Evolutionary conservation across 2,888 invertebrate species (phyloP).

Genomic region (Odontocerum albicorne): DNA sequence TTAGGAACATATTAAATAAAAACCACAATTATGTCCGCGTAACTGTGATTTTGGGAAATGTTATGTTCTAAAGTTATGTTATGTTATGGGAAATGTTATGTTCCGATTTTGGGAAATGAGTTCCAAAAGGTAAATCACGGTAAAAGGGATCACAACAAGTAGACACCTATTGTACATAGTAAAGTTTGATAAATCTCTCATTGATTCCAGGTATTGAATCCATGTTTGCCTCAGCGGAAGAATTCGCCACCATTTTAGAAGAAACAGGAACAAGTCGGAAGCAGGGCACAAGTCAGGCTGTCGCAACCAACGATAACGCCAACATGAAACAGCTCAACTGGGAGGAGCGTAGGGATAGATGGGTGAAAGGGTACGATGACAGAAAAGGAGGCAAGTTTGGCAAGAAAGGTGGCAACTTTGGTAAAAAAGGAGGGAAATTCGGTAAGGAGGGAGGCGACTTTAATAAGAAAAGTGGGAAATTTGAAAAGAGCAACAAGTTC

Average conservation of each 20-base stretch:
- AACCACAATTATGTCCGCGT: too few species aligned
- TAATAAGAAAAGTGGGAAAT: constrained; percentile 2
- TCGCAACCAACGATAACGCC: constrained; percentile 76
- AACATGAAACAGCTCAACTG: constrained; percentile 78
- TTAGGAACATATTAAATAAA: too few species aligned
- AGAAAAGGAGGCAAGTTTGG: constrained; percentile 9
- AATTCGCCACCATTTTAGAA: constrained; percentile 86
- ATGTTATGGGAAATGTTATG: too few species aligned
- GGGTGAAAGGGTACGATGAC: constrained; percentile 47
- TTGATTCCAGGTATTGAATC: constrained; percentile 54
- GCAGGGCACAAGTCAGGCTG: constrained; percentile 65
- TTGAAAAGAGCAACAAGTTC: constrained; percentile 4
- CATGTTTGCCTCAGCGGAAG: constrained; percentile 82
- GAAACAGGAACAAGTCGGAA: constrained; percentile 72
- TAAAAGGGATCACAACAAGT: too few species aligned
- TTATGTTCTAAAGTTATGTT: too few species aligned
- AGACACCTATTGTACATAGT: too few species aligned
- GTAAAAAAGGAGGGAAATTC: neutral
- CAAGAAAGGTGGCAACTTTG: constrained; percentile 6
- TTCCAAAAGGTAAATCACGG: too few species aligned
- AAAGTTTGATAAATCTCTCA: too few species aligned
- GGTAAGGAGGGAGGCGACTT: neutral
- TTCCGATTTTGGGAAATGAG: too few species aligned
- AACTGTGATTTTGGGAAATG: too few species aligned
- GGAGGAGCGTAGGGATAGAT: constrained; percentile 72